Evolutionary conservation across 2,888 invertebrate species (phyloP).

Genomic region (Bembecia ichneumoniformis): DNA sequence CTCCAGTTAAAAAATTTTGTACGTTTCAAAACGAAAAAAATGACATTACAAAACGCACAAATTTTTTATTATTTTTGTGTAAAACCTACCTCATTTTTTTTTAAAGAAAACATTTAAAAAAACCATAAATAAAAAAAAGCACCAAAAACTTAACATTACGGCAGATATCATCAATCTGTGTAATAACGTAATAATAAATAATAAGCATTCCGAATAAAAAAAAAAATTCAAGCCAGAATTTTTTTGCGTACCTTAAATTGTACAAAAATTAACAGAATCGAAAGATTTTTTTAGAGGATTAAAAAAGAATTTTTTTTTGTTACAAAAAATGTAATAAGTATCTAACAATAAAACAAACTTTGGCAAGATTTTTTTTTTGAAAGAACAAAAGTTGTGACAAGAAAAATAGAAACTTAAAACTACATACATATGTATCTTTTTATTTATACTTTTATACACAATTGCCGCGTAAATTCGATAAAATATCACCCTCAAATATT

Average conservation of each 20-base stretch:
- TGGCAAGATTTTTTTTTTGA: constrained; percentile 18
- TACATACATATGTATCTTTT: constrained; percentile 23
- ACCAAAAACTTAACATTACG: constrained; percentile 3
- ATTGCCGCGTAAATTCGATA: constrained; percentile 67
- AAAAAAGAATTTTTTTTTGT: background rate
- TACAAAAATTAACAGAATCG: background rate
- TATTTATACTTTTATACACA: constrained; percentile 21
- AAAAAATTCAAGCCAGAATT: background rate
- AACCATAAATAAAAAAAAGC: constrained; percentile 19
- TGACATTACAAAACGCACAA: too few species aligned
- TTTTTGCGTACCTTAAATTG: background rate
- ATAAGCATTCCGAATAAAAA: background rate
- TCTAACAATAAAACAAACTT: constrained; percentile 22
- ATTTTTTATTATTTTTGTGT: too few species aligned
- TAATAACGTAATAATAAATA: background rate
- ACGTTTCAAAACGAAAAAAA: too few species aligned
- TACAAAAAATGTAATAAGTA: constrained; percentile 19
- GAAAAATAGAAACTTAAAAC: constrained; percentile 16
- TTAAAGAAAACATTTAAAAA: constrained; percentile 10
- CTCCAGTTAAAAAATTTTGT: too few species aligned
- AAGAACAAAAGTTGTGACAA: constrained; percentile 25
- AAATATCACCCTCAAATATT: constrained; percentile 42
- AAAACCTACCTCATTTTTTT: background rate
- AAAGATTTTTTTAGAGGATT: background rate
- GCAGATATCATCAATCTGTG: background rate